These are phyloP conservation scores for Lasioglossum leucozonium DNA, from an alignment of 2,888 invertebrate species.

Conservation along the genomic window DNA sequence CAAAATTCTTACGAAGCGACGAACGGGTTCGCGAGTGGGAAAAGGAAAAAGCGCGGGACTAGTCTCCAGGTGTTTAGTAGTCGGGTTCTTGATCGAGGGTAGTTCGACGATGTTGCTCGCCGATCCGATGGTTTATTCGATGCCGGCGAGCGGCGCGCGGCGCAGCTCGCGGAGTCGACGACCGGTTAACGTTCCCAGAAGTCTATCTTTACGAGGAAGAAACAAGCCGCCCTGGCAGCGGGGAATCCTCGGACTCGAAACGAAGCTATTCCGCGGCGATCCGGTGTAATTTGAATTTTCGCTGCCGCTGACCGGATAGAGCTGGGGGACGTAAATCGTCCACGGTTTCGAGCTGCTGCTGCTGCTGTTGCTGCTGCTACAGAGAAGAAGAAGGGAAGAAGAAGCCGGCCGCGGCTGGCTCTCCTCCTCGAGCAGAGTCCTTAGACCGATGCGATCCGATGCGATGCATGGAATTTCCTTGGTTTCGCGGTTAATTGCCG, in stretches of 20 bases:
- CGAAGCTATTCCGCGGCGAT: conserved; percentile 2
- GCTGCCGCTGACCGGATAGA: background rate
- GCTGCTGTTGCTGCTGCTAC: no score
- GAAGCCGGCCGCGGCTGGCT: background rate
- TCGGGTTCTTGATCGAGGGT: background rate
- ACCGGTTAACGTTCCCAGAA: conserved; percentile 17
- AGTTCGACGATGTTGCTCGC: background rate
- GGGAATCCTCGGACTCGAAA: conserved; percentile 8
- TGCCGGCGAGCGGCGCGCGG: background rate
- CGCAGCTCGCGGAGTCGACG: background rate
- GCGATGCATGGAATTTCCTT: conserved; percentile 17
- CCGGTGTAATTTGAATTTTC: background rate
- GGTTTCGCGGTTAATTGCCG: conserved; percentile 36
- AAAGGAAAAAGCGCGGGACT: background rate
- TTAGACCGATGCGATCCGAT: background rate
- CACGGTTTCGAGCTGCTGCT: conserved; percentile 18
- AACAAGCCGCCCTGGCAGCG: conserved; percentile 6
- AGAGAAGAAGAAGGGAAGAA: background rate
- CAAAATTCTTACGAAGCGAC: background rate
- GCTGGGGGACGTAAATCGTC: background rate
- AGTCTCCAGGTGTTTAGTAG: background rate
- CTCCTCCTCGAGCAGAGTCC: background rate
- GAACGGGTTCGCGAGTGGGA: background rate
- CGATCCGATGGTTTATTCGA: conserved; percentile 14
- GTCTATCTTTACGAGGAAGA: conserved; percentile 5